Percentiles rank a stretch among this genome's conserved stretches.
These are phyloP conservation scores for Galeruca laticollis DNA, from an alignment of 2,888 invertebrate genomes.

Conservation along the genomic window DNA sequence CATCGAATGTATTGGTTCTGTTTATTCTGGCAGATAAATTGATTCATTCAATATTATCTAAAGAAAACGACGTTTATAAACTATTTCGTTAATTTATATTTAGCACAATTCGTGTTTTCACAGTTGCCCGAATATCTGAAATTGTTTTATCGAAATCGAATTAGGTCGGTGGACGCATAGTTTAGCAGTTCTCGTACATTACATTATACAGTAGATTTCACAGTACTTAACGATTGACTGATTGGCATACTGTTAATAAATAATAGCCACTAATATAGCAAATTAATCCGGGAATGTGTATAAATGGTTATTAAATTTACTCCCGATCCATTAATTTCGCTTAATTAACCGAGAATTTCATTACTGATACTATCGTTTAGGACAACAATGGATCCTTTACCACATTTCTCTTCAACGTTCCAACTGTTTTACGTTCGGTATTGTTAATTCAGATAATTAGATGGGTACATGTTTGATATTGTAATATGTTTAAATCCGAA, in stretches of 20 bases:
- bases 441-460: neutral
- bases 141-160: slow-evolving; percentile 1
- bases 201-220: slow-evolving; percentile 1
- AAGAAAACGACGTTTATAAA: too few relatives aligned
- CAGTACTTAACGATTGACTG: slow-evolving; percentile 34
- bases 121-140: neutral
- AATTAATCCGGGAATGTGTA: slow-evolving; percentile 48
- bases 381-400: slow-evolving; percentile 29
- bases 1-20: too few relatives aligned
- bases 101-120: neutral
- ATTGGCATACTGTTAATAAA: slow-evolving; percentile 48
- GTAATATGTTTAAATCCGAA: too few relatives aligned
- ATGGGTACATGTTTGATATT: too few relatives aligned
- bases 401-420: neutral
- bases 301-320: slow-evolving; percentile 52
- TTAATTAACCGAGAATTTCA: slow-evolving; percentile 49
- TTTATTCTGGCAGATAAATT: too few relatives aligned
- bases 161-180: neutral
- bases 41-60: too few relatives aligned
- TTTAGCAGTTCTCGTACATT: neutral
- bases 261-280: slow-evolving; percentile 49
- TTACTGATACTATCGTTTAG: slow-evolving; percentile 42
- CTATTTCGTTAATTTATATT: neutral
- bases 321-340: slow-evolving; percentile 54
- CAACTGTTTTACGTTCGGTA: neutral